These are phyloP conservation scores for Aleadryas rufinucha DNA, from an alignment of 2,113 vertebrate species.

Conservation along the genomic window DNA sequence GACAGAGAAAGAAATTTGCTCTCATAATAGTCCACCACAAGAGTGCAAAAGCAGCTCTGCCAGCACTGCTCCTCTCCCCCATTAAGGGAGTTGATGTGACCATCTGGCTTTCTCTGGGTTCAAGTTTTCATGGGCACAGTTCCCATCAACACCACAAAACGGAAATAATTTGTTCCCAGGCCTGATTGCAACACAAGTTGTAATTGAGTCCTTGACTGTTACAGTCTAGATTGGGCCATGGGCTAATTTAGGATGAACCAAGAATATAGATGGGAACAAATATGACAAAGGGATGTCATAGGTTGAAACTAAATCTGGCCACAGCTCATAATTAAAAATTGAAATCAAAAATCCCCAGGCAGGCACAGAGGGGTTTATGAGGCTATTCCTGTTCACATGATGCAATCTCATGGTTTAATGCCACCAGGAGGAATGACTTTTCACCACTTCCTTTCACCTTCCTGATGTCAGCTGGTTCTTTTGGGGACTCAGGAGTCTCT, in stretches of 20 bases:
- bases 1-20: conserved; percentile 30
- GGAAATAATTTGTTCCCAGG: conserved; percentile 58
- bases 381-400: neutral
- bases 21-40: conserved; percentile 16
- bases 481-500: neutral
- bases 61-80: conserved; percentile 6
- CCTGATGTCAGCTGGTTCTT: neutral
- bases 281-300: conserved; percentile 17
- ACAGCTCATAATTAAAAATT: neutral
- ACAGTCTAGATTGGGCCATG: neutral
- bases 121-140: conserved; percentile 49
- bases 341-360: conserved; percentile 10
- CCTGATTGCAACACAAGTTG: conserved; percentile 54
- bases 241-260: conserved; percentile 44
- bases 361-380: neutral
- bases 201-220: conserved; percentile 51
- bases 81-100: conserved; percentile 34
- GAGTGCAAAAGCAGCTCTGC: conserved; percentile 17
- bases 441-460: conserved; percentile 2
- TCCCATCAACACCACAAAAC: conserved; percentile 42
- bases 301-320: conserved; percentile 30
- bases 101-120: conserved; percentile 55
- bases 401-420: neutral
- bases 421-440: neutral
- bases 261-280: conserved; percentile 43